Evolutionary conservation across 2,888 invertebrate genomes (phyloP), one percentile per base, ranked within the genome.

Genomic region (Dioctria rufipes): DNA sequence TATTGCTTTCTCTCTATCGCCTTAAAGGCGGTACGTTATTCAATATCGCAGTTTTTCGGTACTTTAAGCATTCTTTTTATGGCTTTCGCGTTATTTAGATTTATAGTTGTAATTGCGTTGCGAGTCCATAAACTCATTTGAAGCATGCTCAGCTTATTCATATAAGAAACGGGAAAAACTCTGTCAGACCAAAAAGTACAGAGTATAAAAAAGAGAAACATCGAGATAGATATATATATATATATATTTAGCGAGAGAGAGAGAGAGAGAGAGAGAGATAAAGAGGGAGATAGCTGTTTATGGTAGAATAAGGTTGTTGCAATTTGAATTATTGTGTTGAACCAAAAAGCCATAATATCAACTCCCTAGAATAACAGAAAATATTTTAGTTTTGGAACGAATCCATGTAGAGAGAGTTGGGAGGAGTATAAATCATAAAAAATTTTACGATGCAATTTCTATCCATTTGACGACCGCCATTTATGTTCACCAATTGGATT

Each of bases 61-160:
- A 11, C 11, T 51, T 51, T 51, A 51, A 51, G 51, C 8, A 11
- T 51, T 11, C 8, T 71, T 65, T 71, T 71, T 71, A 71, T 37
- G 54, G 5, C 49, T 54, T 71, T 25, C 51, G 49, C 71, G 71
- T 51, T 54, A 71, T 71, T 71, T 37, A 54, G 71, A 71, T 71
- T 71, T 54, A 71, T 71, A 71, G 71, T 71, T 71, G 25, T 71
- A 71, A 71, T 71, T 71, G 71, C 6, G 25, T 25, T 25, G 25
- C 25, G 25, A 54, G 46, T 11, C 51, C 37, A 71, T 71, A 71
- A 71, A 71, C 51, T 51, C 37, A 71, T 54, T 71, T 5, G 39
- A 11, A 13, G 8, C 25, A 43, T 39, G 13, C 42, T 39, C 66
- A 37, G 4, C 13, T 25, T 25, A 25, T 25, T 25, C 25, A 25